Evolutionary conservation across 1,140 invertebrate genomes (phyloP), one percentile per base, ranked within the genome.

Genomic region (Ylistrum balloti): DNA sequence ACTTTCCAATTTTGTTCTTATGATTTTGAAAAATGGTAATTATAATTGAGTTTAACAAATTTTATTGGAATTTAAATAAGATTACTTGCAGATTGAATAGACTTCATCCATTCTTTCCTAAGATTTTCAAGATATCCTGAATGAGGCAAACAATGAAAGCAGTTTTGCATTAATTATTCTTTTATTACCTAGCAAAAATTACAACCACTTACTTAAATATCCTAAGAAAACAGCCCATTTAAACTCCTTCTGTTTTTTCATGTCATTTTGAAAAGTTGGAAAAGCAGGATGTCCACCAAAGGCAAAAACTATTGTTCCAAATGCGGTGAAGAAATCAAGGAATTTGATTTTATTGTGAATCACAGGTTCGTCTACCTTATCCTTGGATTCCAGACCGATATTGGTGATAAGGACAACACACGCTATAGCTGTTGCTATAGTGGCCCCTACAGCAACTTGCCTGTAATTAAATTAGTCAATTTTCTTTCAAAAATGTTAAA

Each of bases 241-340:
- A 92, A 97, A 97, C 33, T 96, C 92, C 10, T 91, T 86, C 15
- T 96, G 96, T 33, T 95, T 93, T 88, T 92, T 95, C 96, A 97
- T 97, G 89, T 97, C 96, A 45, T 95, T 93, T 91, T 97, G 96
- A 89, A 97, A 96, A 13, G 96, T 97, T 34, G 96, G 96, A 90
- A 97, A 96, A 45, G 95, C 95, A 13, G 96, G 93, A 89, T 96
- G 96, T 33, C 96, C 96, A 28, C 96, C 96, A 89, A 96, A 96
- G 11, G 96, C 95, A 90, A 97, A 97, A 56, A 96, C 95, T 88
- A 96, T 95, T 7, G 96, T 97, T 7, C 96, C 96, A 86, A 97
- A 95, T 17, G 96, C 95, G 13, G 95, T 92, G 86, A 95, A 96
- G 88, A 96, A 96, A 85, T 95, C 93, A n/a, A 90, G 93, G 86